phyloP scores from a whole-genome alignment of 2,797 vertebrate genomes.

The Darevskia mixta region DNA sequence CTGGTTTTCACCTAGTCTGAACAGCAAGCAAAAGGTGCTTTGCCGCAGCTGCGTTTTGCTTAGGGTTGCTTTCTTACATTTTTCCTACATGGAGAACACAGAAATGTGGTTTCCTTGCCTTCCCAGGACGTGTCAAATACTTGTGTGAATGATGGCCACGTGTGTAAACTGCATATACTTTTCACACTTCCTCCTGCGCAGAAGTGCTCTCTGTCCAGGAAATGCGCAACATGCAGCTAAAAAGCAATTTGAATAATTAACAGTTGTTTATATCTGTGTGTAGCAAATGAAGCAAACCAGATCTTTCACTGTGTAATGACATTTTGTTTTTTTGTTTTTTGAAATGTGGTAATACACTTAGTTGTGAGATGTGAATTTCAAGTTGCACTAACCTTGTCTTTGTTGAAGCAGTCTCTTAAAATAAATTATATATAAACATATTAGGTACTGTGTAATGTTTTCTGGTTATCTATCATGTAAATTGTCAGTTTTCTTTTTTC shows the following conservation, averaged over 20 bases:
- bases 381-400: conserved; percentile 84
- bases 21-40: neutral
- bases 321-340: conserved; percentile 73
- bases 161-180: neutral
- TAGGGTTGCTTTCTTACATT: neutral
- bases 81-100: neutral
- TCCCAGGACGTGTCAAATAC: neutral
- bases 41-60: neutral
- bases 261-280: conserved; percentile 87
- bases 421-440: conserved; percentile 83
- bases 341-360: conserved; percentile 81
- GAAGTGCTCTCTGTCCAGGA: neutral
- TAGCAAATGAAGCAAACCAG: conserved; percentile 81
- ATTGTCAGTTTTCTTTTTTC: conserved; percentile 2
- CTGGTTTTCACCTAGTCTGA: neutral
- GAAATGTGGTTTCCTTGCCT: neutral
- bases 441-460: conserved; percentile 68
- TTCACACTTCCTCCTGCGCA: neutral
- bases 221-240: conserved; percentile 43
- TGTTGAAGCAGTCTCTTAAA: conserved; percentile 87
- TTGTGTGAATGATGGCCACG: neutral
- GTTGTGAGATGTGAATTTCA: conserved; percentile 84
- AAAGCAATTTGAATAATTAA: conserved; percentile 72
- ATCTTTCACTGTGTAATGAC: conserved; percentile 73
- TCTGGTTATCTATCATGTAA: conserved; percentile 29